Base-by-base conservation (phyloP, 2,113 vertebrate species). In the Datnioides undecimradiatus region DNA sequence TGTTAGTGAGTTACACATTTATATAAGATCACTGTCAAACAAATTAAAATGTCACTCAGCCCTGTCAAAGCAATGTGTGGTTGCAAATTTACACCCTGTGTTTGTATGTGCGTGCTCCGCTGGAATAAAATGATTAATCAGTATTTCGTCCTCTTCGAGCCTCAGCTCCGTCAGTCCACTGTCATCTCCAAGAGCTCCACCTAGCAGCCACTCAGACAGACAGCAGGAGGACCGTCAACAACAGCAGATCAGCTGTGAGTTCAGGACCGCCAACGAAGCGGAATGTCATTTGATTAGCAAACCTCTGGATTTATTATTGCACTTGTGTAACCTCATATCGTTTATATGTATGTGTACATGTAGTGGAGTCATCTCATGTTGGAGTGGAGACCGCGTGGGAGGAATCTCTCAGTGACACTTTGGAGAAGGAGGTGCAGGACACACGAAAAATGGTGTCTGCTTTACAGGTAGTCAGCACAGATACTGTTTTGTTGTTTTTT, bases 351-450 rank as follows among this genome's bases (percentile, higher is more conserved):
- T 83, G 11, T 76, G 33, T 46, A 13, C 6, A 1, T 46, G 62
- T 14, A 85, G 84, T 19, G 1, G 87, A 90, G n/a, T 76, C 86
- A 4, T 72, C 59, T 67, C 29, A 62, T 10, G 27, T 8, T 36
- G 86, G 21, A 23, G 75, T 9, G 45, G 82, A 87, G 60, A 48
- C 49, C 6, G 7, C 31, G 0, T 91, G 96, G 98, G 97, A 97
- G 57, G 96, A 97, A 36, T 95, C 96, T 79, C 90, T 99, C 58
- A 76, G 96, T 90, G 96, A 98, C 43, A 93, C 96, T 75, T 91
- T 99, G 90, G 97, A 98, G 76, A 97, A 94, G 89, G 98, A 99
- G 68, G 97, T 99, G 94, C 95, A 98, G 76, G 98, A 99, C 86
- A 96, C 98, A 0, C 96, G 98, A 65, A 96, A 95, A 91, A 98